Evolutionary conservation across 2,797 vertebrate species (phyloP), one percentile per base, ranked within the genome.

Genomic region (Gymnoscopelus microlampas): DNA sequence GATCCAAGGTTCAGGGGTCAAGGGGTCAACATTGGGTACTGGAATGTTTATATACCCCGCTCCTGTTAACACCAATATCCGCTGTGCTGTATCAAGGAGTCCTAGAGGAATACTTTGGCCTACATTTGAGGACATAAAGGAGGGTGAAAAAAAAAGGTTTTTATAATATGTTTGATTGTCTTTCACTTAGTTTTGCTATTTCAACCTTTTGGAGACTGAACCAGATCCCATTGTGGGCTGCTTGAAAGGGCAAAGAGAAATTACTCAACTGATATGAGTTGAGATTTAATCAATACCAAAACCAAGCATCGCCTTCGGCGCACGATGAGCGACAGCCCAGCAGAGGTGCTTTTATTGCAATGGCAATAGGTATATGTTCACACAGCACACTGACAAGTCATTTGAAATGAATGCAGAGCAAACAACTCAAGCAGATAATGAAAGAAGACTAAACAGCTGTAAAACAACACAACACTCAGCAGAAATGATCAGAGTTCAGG

Each of bases 1-100:
- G 68, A 74, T 77, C 76, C 73, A 73, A 66, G 69, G 77, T 85
- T 82, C 66, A 70, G 58, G 70, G 88, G 87, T 90, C 88, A 87
- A 68, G 64, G 89, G 91, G 90, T 92, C 88, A 89, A 64, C 50
- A 12, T 78, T 66, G 78, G 84, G 88, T 84, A 85, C 79, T 88
- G 83, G 81, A 89, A 89, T 92, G 90, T 92, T 91, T 89, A 90
- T 80, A 79, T 86, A 87, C 63, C 56, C 85, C 75, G 66, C 77
- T 86, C 64, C 82, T 81, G 74, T 79, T 89, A 73, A 82, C 77
- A 64, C 78, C 72, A 81, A 74, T 82, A 84, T 85, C 75, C 59
- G 23, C 15, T 76, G 68, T 10, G 51, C 70, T 66, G 66, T 5
- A n/a, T 70, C 65, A 49, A 7, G 48, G 68, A 51, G 56, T 73